phyloP scores from a whole-genome alignment of 1,140 invertebrate genomes.

The Drosophila dunni region DNA sequence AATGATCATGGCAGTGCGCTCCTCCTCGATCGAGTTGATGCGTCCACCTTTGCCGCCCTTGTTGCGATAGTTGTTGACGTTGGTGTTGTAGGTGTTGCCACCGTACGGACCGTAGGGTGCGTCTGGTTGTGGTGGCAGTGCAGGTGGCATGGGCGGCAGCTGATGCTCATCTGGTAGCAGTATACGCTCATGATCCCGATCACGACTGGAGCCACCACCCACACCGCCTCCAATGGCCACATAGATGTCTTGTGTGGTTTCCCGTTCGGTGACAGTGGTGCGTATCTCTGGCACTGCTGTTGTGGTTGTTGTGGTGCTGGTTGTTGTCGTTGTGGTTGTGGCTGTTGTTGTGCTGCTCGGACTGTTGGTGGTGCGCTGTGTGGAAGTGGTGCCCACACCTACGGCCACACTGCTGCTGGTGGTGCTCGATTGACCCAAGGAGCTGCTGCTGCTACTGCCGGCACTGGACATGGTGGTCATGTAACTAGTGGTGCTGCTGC shows the following conservation, averaged over 20 bases:
- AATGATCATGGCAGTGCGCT: constrained; percentile 91
- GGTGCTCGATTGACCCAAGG: constrained; percentile 47
- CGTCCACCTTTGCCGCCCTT: constrained; percentile 86
- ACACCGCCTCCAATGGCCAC: constrained; percentile 45
- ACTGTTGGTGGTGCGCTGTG: constrained; percentile 57
- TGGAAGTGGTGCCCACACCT: constrained; percentile 41
- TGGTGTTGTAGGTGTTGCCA: constrained; percentile 68
- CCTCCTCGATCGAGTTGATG: constrained; percentile 90
- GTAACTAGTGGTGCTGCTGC: constrained; percentile 61
- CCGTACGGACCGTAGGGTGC: constrained; percentile 82
- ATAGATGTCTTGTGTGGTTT: constrained; percentile 73
- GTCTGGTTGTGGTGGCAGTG: constrained; percentile 61
- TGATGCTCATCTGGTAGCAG: constrained; percentile 63
- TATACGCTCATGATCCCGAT: constrained; percentile 69
- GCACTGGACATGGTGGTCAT: constrained; percentile 62
- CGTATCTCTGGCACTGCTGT: constrained; percentile 68
- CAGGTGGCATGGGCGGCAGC: constrained; percentile 83
- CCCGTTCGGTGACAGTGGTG: constrained; percentile 70
- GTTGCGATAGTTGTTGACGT: constrained; percentile 74
- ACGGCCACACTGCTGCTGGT: constrained; percentile 33
- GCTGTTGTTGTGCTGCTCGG: constrained; percentile 52
- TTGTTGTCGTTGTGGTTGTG: constrained; percentile 58
- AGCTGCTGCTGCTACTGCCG: constrained; percentile 29
- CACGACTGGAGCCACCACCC: constrained; percentile 40
- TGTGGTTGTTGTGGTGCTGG: constrained; percentile 58